Conservation (phyloP, 2,113 vertebrate genomes). For the Pollachius pollachius region DNA sequence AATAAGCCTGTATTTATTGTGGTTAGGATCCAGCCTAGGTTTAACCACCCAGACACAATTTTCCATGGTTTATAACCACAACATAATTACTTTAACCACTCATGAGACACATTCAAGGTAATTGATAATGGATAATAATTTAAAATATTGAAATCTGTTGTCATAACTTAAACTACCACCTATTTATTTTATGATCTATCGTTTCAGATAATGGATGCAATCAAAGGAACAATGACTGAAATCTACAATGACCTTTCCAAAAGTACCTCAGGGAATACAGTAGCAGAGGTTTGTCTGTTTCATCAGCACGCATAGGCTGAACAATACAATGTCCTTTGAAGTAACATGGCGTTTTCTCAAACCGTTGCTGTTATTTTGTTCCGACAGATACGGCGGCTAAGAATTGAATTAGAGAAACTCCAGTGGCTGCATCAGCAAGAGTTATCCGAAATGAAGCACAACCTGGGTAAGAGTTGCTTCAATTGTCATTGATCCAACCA, state of each 20-base stretch:
- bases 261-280: constrained; percentile 91
- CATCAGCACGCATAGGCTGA: background rate
- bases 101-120: too few species aligned
- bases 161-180: too few species aligned
- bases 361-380: constrained; percentile 7
- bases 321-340: background rate
- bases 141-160: too few species aligned
- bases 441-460: constrained; percentile 97
- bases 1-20: too few species aligned
- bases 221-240: constrained; percentile 97
- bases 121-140: too few species aligned
- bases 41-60: too few species aligned
- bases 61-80: too few species aligned
- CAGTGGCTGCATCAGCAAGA: constrained; percentile 98
- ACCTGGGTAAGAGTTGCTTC: constrained; percentile 79
- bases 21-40: too few species aligned
- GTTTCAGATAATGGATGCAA: constrained; percentile 94
- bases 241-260: constrained; percentile 95
- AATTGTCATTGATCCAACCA: background rate
- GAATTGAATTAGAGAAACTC: constrained; percentile 97
- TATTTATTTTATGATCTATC: constrained; percentile 12
- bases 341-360: background rate
- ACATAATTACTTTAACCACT: too few species aligned
- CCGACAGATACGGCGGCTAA: constrained; percentile 87
- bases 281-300: constrained; percentile 83